phyloP scores from a whole-genome alignment of 2,113 vertebrate genomes.

The Zonotrichia leucophrys region DNA sequence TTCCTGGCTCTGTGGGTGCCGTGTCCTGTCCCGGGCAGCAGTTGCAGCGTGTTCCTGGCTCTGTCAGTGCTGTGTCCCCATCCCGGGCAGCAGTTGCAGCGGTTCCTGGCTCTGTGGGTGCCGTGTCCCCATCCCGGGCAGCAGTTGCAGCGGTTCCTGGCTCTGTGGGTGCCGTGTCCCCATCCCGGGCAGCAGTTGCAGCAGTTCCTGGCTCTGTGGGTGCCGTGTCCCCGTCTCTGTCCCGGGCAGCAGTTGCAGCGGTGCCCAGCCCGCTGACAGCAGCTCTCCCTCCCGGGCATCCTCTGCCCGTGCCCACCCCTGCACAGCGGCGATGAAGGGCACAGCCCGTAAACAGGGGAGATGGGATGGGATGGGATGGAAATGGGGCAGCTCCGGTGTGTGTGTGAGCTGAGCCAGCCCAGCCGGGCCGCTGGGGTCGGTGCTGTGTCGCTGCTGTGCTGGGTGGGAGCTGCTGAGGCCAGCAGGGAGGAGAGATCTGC shows the following conservation, averaged over 20 bases:
- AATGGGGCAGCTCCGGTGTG: background rate
- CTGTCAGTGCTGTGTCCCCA: background rate
- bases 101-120: background rate
- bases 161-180: too few relatives aligned
- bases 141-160: background rate
- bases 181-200: too few relatives aligned
- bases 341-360: background rate
- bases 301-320: background rate
- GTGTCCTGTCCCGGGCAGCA: background rate
- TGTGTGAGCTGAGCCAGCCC: background rate
- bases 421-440: background rate
- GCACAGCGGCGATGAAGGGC: background rate
- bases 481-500: background rate
- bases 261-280: background rate
- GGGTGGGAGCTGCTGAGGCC: background rate
- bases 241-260: background rate
- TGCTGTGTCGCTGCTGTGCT: background rate
- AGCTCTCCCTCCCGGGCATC: conserved; percentile 10
- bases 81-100: background rate
- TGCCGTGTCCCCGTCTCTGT: background rate
- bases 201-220: background rate
- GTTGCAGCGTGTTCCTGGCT: background rate
- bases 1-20: accelerated
- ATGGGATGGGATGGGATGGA: background rate
- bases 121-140: background rate